A percentile compares a stretch with the other conserved stretches of the same genome.
Evolutionary conservation across 92 coral and sea anemone species (phyloP).

Genomic region (Umimayanthus kanabou): DNA sequence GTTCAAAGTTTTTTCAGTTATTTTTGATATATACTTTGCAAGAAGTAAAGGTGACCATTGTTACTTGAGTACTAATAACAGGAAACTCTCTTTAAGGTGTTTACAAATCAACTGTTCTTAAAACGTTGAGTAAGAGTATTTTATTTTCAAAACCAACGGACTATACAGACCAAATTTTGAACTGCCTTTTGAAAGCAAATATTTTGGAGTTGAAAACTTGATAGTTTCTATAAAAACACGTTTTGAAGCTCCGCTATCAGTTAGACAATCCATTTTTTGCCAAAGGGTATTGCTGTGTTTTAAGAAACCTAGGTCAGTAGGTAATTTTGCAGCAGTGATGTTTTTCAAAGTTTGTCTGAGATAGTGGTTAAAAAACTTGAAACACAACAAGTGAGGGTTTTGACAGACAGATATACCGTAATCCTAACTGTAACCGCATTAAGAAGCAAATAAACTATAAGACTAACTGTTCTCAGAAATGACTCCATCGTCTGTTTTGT

Average conservation of each 20-base stretch:
- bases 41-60: background rate
- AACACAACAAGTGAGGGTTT: background rate
- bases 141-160: no score
- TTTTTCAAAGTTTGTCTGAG: background rate
- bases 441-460: background rate
- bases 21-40: background rate
- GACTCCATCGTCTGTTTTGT: background rate
- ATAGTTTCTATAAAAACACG: background rate
- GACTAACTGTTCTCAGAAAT: background rate
- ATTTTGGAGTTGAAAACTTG: background rate
- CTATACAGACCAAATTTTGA: no score
- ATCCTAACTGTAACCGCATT: background rate
- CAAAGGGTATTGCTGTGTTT: background rate
- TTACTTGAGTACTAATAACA: background rate
- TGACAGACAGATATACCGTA: background rate
- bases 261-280: background rate
- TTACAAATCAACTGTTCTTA: background rate
- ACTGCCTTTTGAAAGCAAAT: no score
- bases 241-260: background rate
- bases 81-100: no score
- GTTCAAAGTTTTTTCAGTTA: background rate
- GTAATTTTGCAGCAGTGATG: background rate
- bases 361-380: background rate
- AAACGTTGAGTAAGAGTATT: background rate
- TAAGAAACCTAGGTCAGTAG: background rate